Evolutionary conservation across 2,888 invertebrate species (phyloP), one percentile per base, ranked within the genome.

Genomic region (Cataglyphis livida): DNA sequence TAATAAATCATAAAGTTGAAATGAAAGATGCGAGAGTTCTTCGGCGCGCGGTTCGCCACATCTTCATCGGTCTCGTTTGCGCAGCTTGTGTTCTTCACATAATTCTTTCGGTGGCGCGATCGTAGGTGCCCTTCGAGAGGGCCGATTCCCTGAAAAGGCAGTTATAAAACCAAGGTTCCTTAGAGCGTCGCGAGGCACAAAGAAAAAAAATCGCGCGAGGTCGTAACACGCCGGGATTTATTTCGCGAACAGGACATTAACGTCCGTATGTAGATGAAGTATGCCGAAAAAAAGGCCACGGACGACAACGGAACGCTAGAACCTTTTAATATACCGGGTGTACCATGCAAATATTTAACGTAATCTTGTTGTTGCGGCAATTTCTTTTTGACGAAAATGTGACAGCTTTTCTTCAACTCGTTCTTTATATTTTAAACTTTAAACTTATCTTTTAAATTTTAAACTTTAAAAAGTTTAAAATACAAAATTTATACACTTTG

Each of bases 1-100:
- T 57, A 25, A 61, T 79, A 73, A 79, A 79, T 79, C 59, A 32
- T 4, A 44, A 32, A 25, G 74, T 44, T 35, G 74, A 44, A 61
- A 78, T 48, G 74, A 73, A 73, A 79, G 78, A 78, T 78, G 78
- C 78, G 32, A 78, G 12, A 57, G 44, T 44, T 44, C 59, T 44
- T 79, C 44, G 57, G 78, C 44, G 32, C 57, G 7, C 25, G n/a
- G 76, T 32, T 44, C 70, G 38, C 84, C 89, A 82, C 74, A 68
- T 88, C 87, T 88, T 88, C 87, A 88, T 88, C 76, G 82, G 82
- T 66, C 78, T 83, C 82, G 84, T 66, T 79, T 74, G 51, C 65
- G 79, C 68, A 15, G 71, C 83, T 66, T 84, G 78, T 84, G 38
- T 79, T 87, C 66, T 28, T 62, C 70, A 73, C 84, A 41, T 25